Evolutionary conservation across 2,888 invertebrate species (phyloP).

Genomic region (Margaritifera margaritifera): DNA sequence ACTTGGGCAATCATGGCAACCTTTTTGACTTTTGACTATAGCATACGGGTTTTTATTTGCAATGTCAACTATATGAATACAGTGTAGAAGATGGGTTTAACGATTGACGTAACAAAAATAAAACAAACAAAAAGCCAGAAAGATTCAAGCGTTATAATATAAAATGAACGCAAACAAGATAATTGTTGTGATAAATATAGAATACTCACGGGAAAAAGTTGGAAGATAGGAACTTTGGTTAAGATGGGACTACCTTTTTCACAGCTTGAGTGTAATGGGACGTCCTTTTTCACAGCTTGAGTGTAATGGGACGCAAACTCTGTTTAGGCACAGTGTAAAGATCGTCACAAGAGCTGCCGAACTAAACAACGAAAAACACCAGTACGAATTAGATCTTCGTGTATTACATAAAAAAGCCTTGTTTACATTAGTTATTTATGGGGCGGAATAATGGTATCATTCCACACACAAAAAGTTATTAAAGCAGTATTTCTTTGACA

Average conservation of each 20-base stretch:
- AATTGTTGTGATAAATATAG: neutral
- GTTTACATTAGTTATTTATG: too few species aligned
- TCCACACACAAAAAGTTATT: too few species aligned
- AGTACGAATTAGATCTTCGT: too few species aligned
- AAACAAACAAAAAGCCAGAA: neutral
- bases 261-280: conserved; percentile 19
- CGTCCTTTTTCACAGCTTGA: conserved; percentile 3
- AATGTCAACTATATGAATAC: too few species aligned
- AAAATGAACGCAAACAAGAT: neutral
- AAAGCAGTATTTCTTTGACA: too few species aligned
- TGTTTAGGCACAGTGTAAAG: conserved; percentile 45
- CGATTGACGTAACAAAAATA: neutral
- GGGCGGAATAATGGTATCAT: too few species aligned
- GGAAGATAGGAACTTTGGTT: conserved; percentile 37
- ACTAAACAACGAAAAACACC: conserved; percentile 19
- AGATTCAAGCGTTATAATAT: neutral
- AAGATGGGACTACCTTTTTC: conserved; percentile 9
- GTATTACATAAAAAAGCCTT: too few species aligned
- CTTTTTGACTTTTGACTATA: too few species aligned
- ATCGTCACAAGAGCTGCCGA: conserved; percentile 35
- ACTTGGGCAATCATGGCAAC: too few species aligned
- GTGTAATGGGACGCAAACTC: conserved; percentile 37
- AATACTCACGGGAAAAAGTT: conserved; percentile 51
- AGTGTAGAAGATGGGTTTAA: neutral
- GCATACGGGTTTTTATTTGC: neutral